Percentiles rank a stretch among this genome's conserved stretches.
Evolutionary conservation across 35 echinoderm and acorn worm species (phyloP).

Genomic region (Ophiothrix spiculata): DNA sequence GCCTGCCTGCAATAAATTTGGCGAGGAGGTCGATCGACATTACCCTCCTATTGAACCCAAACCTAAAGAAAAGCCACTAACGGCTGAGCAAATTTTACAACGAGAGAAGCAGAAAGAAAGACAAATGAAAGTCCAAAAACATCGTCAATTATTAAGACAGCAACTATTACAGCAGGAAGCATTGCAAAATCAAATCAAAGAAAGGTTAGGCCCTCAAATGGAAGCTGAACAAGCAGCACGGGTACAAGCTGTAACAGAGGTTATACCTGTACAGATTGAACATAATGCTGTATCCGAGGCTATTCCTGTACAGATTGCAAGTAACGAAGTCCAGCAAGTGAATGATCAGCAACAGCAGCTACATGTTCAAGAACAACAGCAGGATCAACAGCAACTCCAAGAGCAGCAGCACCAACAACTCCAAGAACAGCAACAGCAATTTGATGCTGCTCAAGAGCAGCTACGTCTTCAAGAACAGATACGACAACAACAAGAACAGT

Average conservation of each 20-base stretch:
- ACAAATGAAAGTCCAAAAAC: not conserved
- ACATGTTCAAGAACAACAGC: not conserved
- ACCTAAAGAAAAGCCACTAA: not conserved
- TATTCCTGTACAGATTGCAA: not conserved
- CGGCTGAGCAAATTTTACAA: not conserved
- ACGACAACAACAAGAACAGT: not conserved
- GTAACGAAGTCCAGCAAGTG: not conserved
- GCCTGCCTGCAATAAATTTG: constrained; percentile 1
- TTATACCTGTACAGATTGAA: not conserved
- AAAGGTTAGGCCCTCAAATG: not conserved
- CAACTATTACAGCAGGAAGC: not conserved
- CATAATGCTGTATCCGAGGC: not conserved
- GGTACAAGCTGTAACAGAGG: not conserved
- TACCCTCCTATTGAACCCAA: not conserved
- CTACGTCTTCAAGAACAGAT: not conserved
- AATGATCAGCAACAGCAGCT: not conserved
- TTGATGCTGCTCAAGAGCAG: not conserved
- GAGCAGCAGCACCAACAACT: not conserved
- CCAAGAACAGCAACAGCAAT: not conserved
- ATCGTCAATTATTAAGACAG: not conserved
- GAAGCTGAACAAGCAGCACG: not conserved
- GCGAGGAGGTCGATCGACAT: not conserved
- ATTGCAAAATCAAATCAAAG: not conserved
- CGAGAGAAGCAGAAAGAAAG: not conserved
- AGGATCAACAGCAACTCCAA: not conserved